These are phyloP conservation scores for Diarsia brunnea DNA, from an alignment of 2,888 invertebrate genomes.

Conservation along the genomic window DNA sequence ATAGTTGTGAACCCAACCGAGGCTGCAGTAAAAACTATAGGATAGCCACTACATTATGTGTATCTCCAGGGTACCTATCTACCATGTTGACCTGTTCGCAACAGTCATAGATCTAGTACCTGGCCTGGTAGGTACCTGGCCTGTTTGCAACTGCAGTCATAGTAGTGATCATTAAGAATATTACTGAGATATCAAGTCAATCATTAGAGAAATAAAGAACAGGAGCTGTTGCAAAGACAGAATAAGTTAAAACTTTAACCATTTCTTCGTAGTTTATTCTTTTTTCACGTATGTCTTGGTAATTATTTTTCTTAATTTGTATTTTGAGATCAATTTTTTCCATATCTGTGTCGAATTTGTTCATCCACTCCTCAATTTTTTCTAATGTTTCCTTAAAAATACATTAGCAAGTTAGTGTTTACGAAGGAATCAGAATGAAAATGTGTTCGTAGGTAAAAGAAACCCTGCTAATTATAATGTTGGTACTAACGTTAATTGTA, in stretches of 20 bases:
- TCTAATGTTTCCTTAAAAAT: constrained; percentile 79
- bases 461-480: not conserved
- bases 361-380: constrained; percentile 82
- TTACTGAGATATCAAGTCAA: not conserved
- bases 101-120: not conserved
- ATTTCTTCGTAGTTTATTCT: constrained; percentile 74
- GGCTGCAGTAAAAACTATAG: too few relatives aligned
- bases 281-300: constrained; percentile 73
- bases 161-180: not conserved
- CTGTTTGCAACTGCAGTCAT: not conserved
- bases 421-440: not conserved
- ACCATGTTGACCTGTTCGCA: not conserved
- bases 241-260: constrained; percentile 59
- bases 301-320: constrained; percentile 80
- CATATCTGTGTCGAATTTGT: constrained; percentile 83
- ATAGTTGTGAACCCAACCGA: not conserved
- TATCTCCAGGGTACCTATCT: not conserved
- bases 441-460: not conserved
- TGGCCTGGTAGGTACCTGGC: not conserved
- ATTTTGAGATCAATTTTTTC: constrained; percentile 82
- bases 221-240: not conserved
- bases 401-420: not conserved
- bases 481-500: constrained; percentile 78
- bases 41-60: not conserved
- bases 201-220: not conserved